phyloP scores from a whole-genome alignment of 2,888 invertebrate genomes.

The Copidosoma aretas region DNA sequence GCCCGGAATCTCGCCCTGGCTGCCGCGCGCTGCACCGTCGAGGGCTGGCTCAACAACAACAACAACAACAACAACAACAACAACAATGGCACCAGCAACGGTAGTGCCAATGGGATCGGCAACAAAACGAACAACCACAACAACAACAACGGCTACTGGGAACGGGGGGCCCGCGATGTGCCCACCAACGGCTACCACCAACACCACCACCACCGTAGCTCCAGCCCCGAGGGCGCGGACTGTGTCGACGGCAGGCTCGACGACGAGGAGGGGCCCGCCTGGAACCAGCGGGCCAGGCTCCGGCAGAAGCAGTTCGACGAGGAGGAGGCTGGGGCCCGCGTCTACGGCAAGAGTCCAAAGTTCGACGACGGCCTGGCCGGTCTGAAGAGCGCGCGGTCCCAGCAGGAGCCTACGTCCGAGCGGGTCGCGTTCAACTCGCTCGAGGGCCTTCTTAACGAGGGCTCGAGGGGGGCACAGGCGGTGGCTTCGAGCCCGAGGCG shows the following conservation, averaged over 20 bases:
- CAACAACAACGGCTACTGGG: too few species aligned
- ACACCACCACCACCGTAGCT: constrained; percentile 12
- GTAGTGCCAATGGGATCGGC: constrained; percentile 53
- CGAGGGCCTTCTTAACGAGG: constrained; percentile 53
- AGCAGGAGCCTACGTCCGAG: constrained; percentile 44
- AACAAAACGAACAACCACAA: constrained; percentile 46
- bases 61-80: constrained; percentile 61
- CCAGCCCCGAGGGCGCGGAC: constrained; percentile 46
- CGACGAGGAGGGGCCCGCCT: constrained; percentile 42
- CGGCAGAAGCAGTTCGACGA: constrained; percentile 57
- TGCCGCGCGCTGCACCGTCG: constrained; percentile 65
- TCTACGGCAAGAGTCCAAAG: constrained; percentile 60
- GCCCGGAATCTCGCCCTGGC: constrained; percentile 65
- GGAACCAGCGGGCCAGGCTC: constrained; percentile 47
- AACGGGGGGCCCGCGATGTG: too few species aligned
- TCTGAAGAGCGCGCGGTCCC: constrained; percentile 35
- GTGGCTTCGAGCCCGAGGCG: constrained; percentile 52
- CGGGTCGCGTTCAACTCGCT: constrained; percentile 59
- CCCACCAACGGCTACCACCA: too few species aligned
- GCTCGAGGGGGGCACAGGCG: constrained; percentile 47
- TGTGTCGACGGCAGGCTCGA: constrained; percentile 53
- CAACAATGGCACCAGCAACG: constrained; percentile 55
- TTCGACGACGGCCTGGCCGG: constrained; percentile 55
- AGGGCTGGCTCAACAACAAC: constrained; percentile 65
- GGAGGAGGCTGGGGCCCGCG: constrained; percentile 55